Base-by-base conservation (phyloP, 2,113 vertebrate species). In the Lamprologus tigripictilis region DNA sequence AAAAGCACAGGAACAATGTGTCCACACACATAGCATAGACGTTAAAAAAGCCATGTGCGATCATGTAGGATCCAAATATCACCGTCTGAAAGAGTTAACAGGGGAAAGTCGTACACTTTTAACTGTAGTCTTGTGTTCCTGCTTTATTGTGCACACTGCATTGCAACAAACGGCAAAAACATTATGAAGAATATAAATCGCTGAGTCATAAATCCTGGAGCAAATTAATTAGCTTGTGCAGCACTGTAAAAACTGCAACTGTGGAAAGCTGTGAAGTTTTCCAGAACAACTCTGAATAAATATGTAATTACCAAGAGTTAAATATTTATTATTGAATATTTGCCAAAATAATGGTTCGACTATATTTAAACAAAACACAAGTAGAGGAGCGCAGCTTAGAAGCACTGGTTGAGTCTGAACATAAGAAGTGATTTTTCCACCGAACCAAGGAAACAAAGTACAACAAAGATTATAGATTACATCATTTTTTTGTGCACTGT, bases 21-120 rank as follows among this genome's bases (percentile, higher is more conserved):
- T 99, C 98, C n/a, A 99, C 97, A 92, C 98, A 99, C 97, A 98
- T 98, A 95, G 98, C 96, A 91, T 98, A 99, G 95, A 99, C 98
- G 3, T 97, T 99, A 96, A 99, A 99, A 95, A 99, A 99, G 37
- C 97, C 98, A 2, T 99, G 97, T 82, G 98, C 97, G 88, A 99
- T 96, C 86, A 99, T 90, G 89, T 98, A 99, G 49, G 98, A 98
- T 89, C 98, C 98, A 88, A 98, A 95, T 87, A 97, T 96, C 94
- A 99, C 96, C 1, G 97, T 98, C 98, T 99, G 94, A 35, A 94
- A 95, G 79, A 87, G 35, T 84, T 63, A 63, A 76, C 26, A 94
- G 83, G 88, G 28, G 42, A 37, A 8, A 3, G 63, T 12, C n/a
- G 2, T 10, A 37, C 12, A 21, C 6, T 17, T 8, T 6, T 14